Percentiles rank a stretch among this genome's conserved stretches.
Conservation (phyloP, 2,113 vertebrate genomes). For the Marmota flaviventris region DNA sequence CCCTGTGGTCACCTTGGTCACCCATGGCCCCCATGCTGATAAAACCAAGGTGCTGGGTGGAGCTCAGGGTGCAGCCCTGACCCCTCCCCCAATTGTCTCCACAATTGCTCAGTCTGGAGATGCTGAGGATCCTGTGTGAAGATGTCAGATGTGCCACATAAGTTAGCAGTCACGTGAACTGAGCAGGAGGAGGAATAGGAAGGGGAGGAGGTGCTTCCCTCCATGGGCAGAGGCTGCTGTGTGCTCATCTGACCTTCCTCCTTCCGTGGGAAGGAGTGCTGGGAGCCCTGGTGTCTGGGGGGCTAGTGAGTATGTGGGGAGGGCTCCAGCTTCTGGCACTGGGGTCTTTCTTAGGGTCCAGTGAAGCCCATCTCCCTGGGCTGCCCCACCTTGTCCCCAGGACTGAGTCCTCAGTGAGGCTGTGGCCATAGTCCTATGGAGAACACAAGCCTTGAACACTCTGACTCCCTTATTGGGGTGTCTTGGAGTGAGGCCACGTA, state of each 20-base stretch:
- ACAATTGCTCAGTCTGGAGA: neutral
- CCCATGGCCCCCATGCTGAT: neutral
- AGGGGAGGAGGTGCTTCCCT: neutral
- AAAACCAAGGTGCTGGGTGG: neutral
- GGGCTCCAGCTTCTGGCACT: neutral
- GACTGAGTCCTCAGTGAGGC: neutral
- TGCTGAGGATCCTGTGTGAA: neutral
- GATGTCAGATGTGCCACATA: neutral
- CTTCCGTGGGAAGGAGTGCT: neutral
- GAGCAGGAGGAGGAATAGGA: too few species aligned
- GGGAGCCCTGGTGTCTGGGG: neutral
- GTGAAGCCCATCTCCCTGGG: neutral
- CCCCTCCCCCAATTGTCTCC: too few species aligned
- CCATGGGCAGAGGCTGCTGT: neutral
- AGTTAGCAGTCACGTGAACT: fast-evolving
- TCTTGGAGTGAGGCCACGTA: fast-evolving
- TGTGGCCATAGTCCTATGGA: neutral
- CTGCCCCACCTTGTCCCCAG: neutral
- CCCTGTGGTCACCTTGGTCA: neutral
- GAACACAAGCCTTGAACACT: neutral
- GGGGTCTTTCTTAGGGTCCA: too few species aligned
- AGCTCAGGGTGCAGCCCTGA: neutral
- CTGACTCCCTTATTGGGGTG: neutral
- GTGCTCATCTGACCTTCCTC: neutral
- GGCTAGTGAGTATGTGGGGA: neutral